Evolutionary conservation across 2,888 invertebrate species (phyloP).

Genomic region (Acronicta alni): DNA sequence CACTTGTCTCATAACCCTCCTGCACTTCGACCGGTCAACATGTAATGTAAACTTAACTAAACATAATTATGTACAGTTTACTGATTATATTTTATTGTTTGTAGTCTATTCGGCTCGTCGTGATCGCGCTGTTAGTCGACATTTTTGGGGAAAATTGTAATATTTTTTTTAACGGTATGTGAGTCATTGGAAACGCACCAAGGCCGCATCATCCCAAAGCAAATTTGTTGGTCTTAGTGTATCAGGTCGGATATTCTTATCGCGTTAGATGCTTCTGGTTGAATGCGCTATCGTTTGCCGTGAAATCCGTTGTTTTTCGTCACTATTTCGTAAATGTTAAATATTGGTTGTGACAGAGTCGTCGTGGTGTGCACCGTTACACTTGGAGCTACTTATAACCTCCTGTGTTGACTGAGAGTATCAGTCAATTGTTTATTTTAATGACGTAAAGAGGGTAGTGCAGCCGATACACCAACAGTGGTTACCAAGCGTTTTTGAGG

Average conservation of each 20-base stretch:
- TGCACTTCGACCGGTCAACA: constrained; percentile 1
- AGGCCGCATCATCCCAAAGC: constrained; percentile 74
- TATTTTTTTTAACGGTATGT: constrained; percentile 45
- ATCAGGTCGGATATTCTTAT: constrained; percentile 77
- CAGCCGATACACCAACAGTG: neutral
- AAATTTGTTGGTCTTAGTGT: constrained; percentile 81
- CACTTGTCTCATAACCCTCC: constrained; percentile 4
- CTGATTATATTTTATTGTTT: constrained; percentile 24
- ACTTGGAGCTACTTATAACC: neutral
- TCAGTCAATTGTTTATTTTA: neutral
- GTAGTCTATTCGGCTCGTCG: constrained; percentile 23
- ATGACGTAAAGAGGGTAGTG: constrained; percentile 21
- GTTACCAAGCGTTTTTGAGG: neutral
- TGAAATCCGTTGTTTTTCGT: constrained; percentile 52
- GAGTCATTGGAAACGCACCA: constrained; percentile 62
- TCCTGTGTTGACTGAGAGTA: constrained; percentile 14
- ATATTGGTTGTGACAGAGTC: constrained; percentile 15
- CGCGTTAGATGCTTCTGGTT: constrained; percentile 59
- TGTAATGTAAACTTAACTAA: constrained; percentile 1
- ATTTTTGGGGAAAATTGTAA: constrained; percentile 34
- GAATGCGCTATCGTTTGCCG: constrained; percentile 49
- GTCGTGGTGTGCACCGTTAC: neutral
- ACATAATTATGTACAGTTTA: constrained; percentile 1
- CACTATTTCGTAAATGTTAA: constrained; percentile 39
- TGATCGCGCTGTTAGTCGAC: constrained; percentile 54